These are phyloP conservation scores for Muricea muricata DNA, from an alignment of 92 coral and sea anemone species.

Conservation along the genomic window DNA sequence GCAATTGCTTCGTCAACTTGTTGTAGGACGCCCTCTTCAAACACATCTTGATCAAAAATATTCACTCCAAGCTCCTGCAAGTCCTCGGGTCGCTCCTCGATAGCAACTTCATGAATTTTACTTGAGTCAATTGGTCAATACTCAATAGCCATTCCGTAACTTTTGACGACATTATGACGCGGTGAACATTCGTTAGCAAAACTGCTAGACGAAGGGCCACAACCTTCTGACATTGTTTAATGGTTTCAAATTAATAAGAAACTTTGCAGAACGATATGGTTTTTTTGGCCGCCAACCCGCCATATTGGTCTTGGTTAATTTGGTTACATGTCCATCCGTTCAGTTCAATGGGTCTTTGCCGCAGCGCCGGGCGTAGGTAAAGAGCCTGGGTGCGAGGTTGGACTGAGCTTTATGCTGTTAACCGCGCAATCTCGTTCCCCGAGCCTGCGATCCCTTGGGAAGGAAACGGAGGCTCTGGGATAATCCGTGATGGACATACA, in stretches of 20 bases:
- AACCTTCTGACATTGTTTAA: slow-evolving; percentile 11
- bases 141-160: slow-evolving; percentile 91
- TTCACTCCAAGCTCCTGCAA: slow-evolving; percentile 81
- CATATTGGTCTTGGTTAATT: no score
- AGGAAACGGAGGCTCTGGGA: no score
- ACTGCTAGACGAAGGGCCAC: not conserved
- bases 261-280: slow-evolving; percentile 5
- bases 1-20: slow-evolving; percentile 97
- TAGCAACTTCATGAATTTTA: slow-evolving; percentile 84
- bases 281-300: not conserved
- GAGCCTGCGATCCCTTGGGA: no score
- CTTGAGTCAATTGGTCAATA: slow-evolving; percentile 91
- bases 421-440: no score
- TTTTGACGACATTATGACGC: slow-evolving; percentile 41
- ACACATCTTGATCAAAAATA: slow-evolving; percentile 90
- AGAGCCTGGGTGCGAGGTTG: no score
- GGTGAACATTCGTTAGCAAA: not conserved
- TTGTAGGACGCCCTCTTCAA: slow-evolving; percentile 90
- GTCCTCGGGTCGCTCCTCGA: slow-evolving; percentile 78
- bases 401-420: no score
- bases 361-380: no score
- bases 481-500: no score
- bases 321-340: no score
- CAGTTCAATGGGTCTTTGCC: no score
- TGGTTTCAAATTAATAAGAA: no score